Evolutionary conservation across 1,140 invertebrate genomes (phyloP), one percentile per base, ranked within the genome.

Genomic region (Tetragnatha versicolor): DNA sequence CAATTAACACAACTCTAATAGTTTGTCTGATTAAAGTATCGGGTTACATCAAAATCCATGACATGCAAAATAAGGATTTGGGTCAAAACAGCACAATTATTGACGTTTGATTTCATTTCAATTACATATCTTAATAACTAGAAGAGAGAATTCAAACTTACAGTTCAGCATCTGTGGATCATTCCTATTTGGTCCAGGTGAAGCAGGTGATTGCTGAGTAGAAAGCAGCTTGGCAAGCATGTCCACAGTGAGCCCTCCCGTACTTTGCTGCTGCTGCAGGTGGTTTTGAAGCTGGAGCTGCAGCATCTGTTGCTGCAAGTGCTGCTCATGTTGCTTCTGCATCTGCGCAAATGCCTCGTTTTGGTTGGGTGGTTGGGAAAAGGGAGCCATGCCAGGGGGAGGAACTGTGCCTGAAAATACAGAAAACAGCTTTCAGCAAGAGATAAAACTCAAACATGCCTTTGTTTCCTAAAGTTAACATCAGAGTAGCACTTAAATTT

Each of bases 261-360:
- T 42, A 84, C 82, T 31, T 53, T 81, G 75, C 17, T 85, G 81
- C 58, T 86, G 81, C 29, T 81, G 81, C 51, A 81, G 81, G 20
- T 84, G 81, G 22, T 79, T 81, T 31, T 76, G 73, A 9, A 49
- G 37, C 20, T 75, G 70, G 9, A 65, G 73, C 33, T 73, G 22
- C 12, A 65, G 37, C 22, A 55, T 31, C 35, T 60, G 69, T 22
- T 33, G 33, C 35, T 42, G 33, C 33, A 65, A 14, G n/a, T 73
- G 69, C 17, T 60, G 53, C 17, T 73, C 35, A 25, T 65, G 60
- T 6, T 65, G n/a, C n/a, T 76, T 58, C 17, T 65, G 60, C 45
- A 76, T n/a, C 9, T 66, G 58, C 12, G 55, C 73, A 65, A 76
- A 66, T 12, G 60, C 60, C 27, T 76, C 60, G 66, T 63, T 65